Base-by-base conservation (phyloP, 2,797 vertebrate species). In the Simalia tracyae region DNA sequence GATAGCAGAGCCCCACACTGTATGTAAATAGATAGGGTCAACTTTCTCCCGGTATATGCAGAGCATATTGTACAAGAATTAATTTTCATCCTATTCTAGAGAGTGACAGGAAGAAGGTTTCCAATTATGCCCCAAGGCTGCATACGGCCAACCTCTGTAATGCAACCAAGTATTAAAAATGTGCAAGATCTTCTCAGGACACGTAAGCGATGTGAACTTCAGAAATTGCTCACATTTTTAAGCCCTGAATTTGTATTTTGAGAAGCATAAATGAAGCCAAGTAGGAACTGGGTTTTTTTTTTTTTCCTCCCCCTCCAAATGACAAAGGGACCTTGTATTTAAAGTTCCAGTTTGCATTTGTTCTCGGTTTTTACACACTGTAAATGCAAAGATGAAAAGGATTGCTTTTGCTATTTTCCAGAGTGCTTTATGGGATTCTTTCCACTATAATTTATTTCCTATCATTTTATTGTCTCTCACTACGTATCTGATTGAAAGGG, bases 1-100 rank as follows among this genome's bases (percentile, higher is more conserved):
- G 98, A 97, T 97, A 98, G 97, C 95, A 96, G 96, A 96, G 95
- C 97, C 95, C 93, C 93, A 93, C 96, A 96, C 97, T 97, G 97
- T 96, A 97, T 96, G 97, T 96, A 97, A 98, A 97, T 97, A 97
- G 95, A 97, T 96, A 97, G 97, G 98, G 97, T 98, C 98, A 98
- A 97, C 96, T 95, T 96, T 93, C 93, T 94, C 94, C 94, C 92
- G 94, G 87, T 93, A 93, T 95, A 89, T 92, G 93, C 92, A 94
- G 92, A 96, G 93, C 91, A 57, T 92, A 95, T 95, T 95, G 97
- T 96, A 96, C 97, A 96, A 95, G 97, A 98, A 98, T 98, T 97
- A 97, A 98, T 97, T 97, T 96, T 89, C 60, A 92, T 95, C 54
- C 92, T 94, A 7, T 97, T 95, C 93, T 90, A 86, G 94, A 96